A percentile compares a stretch with the other conserved stretches of the same genome.
Evolutionary conservation across 2,888 invertebrate genomes (phyloP).

Genomic region (Drosophila multiciliata): DNA sequence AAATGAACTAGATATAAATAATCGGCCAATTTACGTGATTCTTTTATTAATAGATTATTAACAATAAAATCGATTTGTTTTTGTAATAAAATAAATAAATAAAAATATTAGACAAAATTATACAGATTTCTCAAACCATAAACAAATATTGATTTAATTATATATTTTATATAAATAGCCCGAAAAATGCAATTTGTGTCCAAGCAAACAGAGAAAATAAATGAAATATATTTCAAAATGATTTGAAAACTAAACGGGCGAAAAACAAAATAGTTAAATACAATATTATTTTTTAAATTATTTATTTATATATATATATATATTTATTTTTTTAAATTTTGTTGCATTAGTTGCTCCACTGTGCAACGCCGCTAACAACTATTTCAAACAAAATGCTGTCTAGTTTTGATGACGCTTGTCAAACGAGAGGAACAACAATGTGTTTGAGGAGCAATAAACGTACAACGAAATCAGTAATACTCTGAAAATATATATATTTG

Average conservation of each 20-base stretch:
- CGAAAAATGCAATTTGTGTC: neutral
- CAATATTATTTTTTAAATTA: no score
- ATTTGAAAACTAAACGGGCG: neutral
- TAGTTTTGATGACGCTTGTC: conserved; percentile 49
- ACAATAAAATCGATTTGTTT: no score
- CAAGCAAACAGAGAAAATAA: neutral
- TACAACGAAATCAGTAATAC: conserved; percentile 23
- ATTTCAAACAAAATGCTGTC: conserved; percentile 42
- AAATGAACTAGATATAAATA: no score
- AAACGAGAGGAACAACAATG: conserved; percentile 28
- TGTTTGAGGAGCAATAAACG: neutral
- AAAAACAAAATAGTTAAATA: neutral
- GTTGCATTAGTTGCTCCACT: conserved; percentile 1
- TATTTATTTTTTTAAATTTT: neutral
- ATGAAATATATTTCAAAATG: neutral
- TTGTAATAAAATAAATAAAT: no score
- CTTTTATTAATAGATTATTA: no score
- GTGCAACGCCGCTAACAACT: conserved; percentile 11
- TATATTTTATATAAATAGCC: no score
- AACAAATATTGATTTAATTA: no score
- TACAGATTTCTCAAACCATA: no score
- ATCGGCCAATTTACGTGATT: no score
- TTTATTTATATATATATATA: no score
- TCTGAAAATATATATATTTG: conserved; percentile 2
- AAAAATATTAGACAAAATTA: no score